Base-by-base conservation (phyloP, 2,113 vertebrate species). In the Phaetusa simplex region DNA sequence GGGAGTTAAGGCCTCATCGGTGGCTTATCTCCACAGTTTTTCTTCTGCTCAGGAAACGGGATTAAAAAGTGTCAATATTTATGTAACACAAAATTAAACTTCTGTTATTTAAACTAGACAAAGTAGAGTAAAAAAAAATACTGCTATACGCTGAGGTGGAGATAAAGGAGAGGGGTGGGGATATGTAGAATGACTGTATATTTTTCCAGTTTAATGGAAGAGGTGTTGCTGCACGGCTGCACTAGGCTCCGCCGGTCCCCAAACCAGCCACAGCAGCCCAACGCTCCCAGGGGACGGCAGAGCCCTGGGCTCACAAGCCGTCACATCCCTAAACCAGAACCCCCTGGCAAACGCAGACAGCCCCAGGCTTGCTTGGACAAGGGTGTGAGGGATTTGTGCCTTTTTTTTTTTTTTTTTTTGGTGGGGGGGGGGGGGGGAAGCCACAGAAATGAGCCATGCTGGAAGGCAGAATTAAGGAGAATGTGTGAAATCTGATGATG, bases 161-260 rank as follows among this genome's bases (percentile, higher is more conserved):
- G 29, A 43, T 64, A 72, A 78, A n/a, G 34, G 34, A 73, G 43
- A 40, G 88, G 14, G 4, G 10, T 32, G 16, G 11, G 12, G 12
- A 30, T 81, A 10, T 61, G 11, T 40, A 62, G 38, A 45, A 50
- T 2, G 4, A 55, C 11, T 24, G 6, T 0, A 0, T 17, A 10
- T 11, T 52, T 42, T 55, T 83, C 15, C 12, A 17, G 10, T 38
- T 69, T 58, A 78, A 17, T 59, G 40, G 42, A 55, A 52, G 8
- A 61, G 50, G 12, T 26, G 6, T 34, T 53, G 11, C 40, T 88
- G 42, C 9, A 70, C 53, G 26, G 8, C 13, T 73, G 5, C 70
- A 14, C n/a, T 24, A 8, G n/a, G 26, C 23, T 47, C 53, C 23
- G 24, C 3, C 0, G 1, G 29, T n/a, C 17, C 11, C 9, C 61